phyloP scores from a whole-genome alignment of 2,888 invertebrate genomes.

The Mythimna vitellina region DNA sequence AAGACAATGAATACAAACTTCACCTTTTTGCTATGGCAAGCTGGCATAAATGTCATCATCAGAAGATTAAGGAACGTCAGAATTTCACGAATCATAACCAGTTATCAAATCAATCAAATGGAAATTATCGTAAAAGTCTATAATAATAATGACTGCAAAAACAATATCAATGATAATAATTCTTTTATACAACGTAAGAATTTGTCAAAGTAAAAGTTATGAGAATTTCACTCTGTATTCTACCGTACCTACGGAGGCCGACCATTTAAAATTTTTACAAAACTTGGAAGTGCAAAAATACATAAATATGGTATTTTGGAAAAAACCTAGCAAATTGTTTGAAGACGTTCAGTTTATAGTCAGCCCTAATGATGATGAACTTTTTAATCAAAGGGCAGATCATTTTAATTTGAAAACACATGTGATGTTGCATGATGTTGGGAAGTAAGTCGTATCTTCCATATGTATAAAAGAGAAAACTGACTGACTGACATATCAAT shows the following conservation, averaged over 20 bases:
- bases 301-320: constrained; percentile 79
- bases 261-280: constrained; percentile 79
- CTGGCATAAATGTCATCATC: constrained; percentile 12
- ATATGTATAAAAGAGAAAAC: neutral
- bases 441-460: constrained; percentile 71
- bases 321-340: constrained; percentile 74
- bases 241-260: constrained; percentile 66
- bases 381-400: constrained; percentile 74
- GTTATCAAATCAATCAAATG: constrained; percentile 23
- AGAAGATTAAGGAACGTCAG: constrained; percentile 37
- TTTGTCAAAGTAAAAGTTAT: constrained; percentile 72
- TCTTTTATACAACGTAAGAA: constrained; percentile 66
- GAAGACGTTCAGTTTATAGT: constrained; percentile 77
- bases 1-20: constrained; percentile 6
- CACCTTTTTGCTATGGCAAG: constrained; percentile 6
- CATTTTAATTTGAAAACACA: constrained; percentile 73
- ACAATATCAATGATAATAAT: constrained; percentile 67
- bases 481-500: neutral
- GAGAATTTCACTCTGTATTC: constrained; percentile 73
- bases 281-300: constrained; percentile 76
- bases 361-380: constrained; percentile 66
- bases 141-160: constrained; percentile 71
- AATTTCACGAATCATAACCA: neutral
- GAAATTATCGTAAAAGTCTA: constrained; percentile 44
- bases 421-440: constrained; percentile 69